Evolutionary conservation across 2,113 vertebrate species (phyloP), one percentile per base, ranked within the genome.

Genomic region (Rhinogobius similis): DNA sequence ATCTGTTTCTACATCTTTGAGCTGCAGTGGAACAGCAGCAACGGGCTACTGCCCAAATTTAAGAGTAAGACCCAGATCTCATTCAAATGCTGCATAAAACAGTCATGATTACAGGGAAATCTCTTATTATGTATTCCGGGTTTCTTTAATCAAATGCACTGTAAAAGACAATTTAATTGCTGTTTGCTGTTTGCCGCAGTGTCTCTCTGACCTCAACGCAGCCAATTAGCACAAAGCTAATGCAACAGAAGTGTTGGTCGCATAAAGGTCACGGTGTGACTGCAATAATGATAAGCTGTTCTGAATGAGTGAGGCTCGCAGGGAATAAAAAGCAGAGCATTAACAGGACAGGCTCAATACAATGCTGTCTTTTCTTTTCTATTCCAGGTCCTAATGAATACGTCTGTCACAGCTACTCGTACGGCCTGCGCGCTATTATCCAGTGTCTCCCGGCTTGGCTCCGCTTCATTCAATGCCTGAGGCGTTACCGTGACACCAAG

Each of bases 1-100:
- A 93, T 98, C 92, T 99, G 98, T 91, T 99, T 97, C 93, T 99
- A 99, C 91, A 96, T 96, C 90, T 97, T 98, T 79, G 96, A 99
- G 88, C 94, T 98, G 80, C 90, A 96, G 88, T 99, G 97, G 97
- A 88, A 88, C 78, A 77, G 93, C 83, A 92, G 73, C 59, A 82
- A 84, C 8, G 96, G 95, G 65, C 93, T 99, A 61, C 85, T 98
- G 89, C 93, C 94, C 75, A 16, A 78, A 10, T 73, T 75, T 26
- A 66, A 63, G 73, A 84, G 93, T 94, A 53, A 74, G 65, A 20
- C 46, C 12, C n/a, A 0, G 24, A 12, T 55, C 67, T 29, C n/a
- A n/a, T n/a, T n/a, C n/a, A n/a, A n/a, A n/a, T n/a, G n/a, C n/a
- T n/a, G n/a, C n/a, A n/a, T n/a, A n/a, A n/a, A n/a, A n/a, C n/a